A percentile compares a stretch with the other conserved stretches of the same genome.
phyloP scores from a whole-genome alignment of 2,888 invertebrate species.

The Lepidocyrtoides sp. region DNA sequence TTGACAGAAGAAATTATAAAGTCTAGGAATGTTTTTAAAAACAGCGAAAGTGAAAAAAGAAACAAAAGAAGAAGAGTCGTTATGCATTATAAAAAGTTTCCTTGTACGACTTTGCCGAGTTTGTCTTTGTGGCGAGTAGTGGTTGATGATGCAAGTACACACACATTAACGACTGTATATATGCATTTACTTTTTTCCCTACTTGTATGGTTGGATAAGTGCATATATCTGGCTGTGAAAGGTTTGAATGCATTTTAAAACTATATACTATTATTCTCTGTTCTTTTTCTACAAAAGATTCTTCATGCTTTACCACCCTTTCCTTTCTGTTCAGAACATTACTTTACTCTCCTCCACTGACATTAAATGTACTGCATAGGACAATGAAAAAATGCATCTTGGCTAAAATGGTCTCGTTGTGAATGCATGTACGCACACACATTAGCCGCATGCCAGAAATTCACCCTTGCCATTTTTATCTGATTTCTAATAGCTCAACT shows the following conservation, averaged over 20 bases:
- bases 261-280: no score
- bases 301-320: conserved; percentile 19
- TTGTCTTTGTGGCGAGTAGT: background rate
- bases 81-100: conserved; percentile 38
- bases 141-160: conserved; percentile 48
- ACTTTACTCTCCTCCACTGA: background rate
- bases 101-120: background rate
- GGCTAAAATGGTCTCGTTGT: background rate
- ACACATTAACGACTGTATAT: background rate
- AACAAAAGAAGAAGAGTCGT: conserved; percentile 37
- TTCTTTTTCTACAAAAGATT: conserved; percentile 29
- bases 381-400: conserved; percentile 10
- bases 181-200: background rate
- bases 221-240: no score
- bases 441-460: conserved; percentile 63
- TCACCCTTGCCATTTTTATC: conserved; percentile 76
- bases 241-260: no score
- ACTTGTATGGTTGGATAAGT: background rate
- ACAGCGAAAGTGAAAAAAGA: background rate
- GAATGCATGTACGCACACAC: conserved; percentile 61
- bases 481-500: conserved; percentile 74
- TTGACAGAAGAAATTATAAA: conserved; percentile 11
- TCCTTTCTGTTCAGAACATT: conserved; percentile 9
- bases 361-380: background rate
- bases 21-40: conserved; percentile 12